Evolutionary conservation across 1,140 invertebrate species (phyloP), one percentile per base, ranked within the genome.

Genomic region (Nomia melanderi): DNA sequence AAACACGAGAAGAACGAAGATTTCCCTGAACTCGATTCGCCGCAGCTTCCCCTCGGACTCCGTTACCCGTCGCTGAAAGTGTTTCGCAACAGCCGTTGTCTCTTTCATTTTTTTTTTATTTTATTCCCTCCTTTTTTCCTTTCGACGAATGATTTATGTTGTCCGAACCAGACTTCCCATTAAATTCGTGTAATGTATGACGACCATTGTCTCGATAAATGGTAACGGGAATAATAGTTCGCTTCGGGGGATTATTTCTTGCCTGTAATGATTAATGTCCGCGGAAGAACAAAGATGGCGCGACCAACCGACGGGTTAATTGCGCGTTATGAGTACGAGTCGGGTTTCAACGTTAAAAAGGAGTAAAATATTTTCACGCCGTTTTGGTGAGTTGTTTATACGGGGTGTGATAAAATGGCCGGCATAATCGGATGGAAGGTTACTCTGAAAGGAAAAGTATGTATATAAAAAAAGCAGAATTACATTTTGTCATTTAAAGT

Each of bases 121-220:
- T 17, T n/a, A 4, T 1, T 4, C 3, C n/a, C 2, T 44, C 14
- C 14, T 8, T 44, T 44, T 44, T 44, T 44, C 56, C 23, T 56
- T 74, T 56, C 17, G 47, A 3, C 4, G 44, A 23, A 65, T 65
- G 71, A 74, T 74, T 74, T 74, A 74, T 25, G 9, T 31, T 14
- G 11, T 8, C 9, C 60, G 20, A 53, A 29, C 44, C 29, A 14
- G 33, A 20, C 29, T 7, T 11, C 29, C 12, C 12, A 6, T 4
- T n/a, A 20, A 29, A 62, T 53, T 73, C 23, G 41, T 17, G n/a
- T 53, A 73, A 73, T 29, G 25, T 41, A 23, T 41, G 31, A 8
- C 11, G 25, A 14, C 8, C 71, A 41, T 53, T n/a, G n/a, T 29
- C 29, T 25, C 47, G 33, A 25, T 4, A 39, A 73, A 54, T 14